Percentiles rank a stretch among this genome's conserved stretches.
Conservation (phyloP, 2,888 invertebrate genomes). For the Drosophila pullipes region DNA sequence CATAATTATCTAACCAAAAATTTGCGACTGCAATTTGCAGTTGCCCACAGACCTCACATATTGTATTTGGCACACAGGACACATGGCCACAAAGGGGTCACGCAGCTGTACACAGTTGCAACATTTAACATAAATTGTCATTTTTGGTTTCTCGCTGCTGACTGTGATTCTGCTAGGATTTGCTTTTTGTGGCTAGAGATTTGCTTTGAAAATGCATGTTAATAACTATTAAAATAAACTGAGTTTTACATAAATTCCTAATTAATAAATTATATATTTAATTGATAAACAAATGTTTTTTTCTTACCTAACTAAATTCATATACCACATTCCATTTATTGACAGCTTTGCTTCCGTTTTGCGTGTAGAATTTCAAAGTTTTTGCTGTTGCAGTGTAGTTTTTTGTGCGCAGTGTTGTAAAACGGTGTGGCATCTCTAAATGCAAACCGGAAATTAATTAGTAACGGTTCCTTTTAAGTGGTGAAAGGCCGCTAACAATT, state of each 20-base stretch:
- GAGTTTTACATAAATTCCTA: not conserved
- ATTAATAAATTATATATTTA: not conserved
- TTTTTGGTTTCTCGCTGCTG: not conserved
- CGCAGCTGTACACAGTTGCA: slow-evolving; percentile 34
- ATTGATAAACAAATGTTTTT: not conserved
- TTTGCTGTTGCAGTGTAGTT: not conserved
- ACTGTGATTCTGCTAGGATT: slow-evolving; percentile 26
- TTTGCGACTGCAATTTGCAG: slow-evolving; percentile 56
- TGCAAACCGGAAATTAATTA: not conserved
- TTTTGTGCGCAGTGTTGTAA: not conserved
- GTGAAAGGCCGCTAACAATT: not conserved
- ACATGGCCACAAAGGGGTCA: slow-evolving; percentile 37
- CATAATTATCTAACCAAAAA: slow-evolving; percentile 76
- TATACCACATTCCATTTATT: not conserved
- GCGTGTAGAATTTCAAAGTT: not conserved
- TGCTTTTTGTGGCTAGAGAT: slow-evolving; percentile 37
- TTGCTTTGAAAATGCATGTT: slow-evolving; percentile 27
- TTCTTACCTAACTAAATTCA: not conserved
- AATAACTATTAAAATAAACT: not conserved
- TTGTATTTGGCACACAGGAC: not conserved
- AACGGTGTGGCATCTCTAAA: not conserved
- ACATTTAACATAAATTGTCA: slow-evolving; percentile 25
- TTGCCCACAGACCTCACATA: not conserved
- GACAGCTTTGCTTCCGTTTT: not conserved
- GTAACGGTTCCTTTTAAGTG: not conserved